Percentiles rank a stretch among this genome's conserved stretches.
Conservation (phyloP, 2,888 invertebrate species). For the Lycophotia porphyrea region DNA sequence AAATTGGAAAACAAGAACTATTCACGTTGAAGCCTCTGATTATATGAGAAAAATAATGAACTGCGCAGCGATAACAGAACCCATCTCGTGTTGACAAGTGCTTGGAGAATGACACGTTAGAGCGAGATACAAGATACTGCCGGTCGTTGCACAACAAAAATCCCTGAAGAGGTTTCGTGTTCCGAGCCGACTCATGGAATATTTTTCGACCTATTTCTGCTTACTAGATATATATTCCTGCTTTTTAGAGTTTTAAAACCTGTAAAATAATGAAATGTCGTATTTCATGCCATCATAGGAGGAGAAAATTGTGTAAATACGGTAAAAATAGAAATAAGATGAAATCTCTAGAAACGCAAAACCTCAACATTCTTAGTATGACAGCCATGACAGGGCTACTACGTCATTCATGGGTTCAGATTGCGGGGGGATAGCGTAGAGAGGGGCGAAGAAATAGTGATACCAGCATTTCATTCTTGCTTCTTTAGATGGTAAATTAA, state of each 20-base stretch:
- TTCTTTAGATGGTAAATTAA: conserved; percentile 49
- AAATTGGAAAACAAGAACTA: conserved; percentile 78
- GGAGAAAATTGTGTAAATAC: conserved; percentile 42
- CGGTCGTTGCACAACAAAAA: conserved; percentile 72
- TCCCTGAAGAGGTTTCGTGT: conserved; percentile 85
- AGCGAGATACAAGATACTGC: conserved; percentile 78
- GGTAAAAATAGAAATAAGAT: conserved; percentile 66
- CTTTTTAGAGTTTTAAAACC: conserved; percentile 14
- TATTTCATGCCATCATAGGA: conserved; percentile 2
- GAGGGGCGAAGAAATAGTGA: conserved; percentile 70
- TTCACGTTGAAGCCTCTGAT: conserved; percentile 78
- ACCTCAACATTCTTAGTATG: conserved; percentile 79
- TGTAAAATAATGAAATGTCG: conserved; percentile 1
- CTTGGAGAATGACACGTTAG: conserved; percentile 76
- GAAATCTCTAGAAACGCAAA: conserved; percentile 85
- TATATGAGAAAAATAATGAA: conserved; percentile 83
- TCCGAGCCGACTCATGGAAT: conserved; percentile 80
- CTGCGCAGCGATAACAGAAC: conserved; percentile 87
- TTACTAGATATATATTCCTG: not conserved
- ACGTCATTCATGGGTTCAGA: conserved; percentile 75
- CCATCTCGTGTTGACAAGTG: conserved; percentile 84
- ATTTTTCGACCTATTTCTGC: conserved; percentile 59
- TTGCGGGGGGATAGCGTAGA: conserved; percentile 66
- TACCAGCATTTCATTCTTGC: conserved; percentile 73
- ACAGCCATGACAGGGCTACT: conserved; percentile 69